Base-by-base conservation (phyloP, 1,140 invertebrate genomes). In the Drosophila nannoptera region DNA sequence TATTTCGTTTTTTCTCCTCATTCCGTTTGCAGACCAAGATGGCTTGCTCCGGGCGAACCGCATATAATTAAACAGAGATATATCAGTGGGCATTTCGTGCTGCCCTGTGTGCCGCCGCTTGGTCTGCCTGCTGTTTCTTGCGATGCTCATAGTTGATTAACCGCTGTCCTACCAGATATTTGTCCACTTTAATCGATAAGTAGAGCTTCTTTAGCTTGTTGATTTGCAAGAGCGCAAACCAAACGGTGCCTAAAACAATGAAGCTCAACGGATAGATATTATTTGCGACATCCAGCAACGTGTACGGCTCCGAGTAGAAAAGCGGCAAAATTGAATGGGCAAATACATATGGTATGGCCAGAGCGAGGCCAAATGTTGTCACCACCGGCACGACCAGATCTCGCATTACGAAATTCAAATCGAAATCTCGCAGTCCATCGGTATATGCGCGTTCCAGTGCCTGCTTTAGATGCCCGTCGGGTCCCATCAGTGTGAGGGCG, bases 151-250 rank as follows among this genome's bases (percentile, higher is more conserved):
- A 99, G 90, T 99, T 99, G 0, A 99, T 97, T 56, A 99, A 92
- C 59, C 97, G 92, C 82, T 97, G 95, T 0, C 98, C 97, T 3
- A 99, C 97, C 29, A 99, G 92, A 91, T 99, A 99, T 91, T 99
- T 99, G 89, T 99, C 98, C 91, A 99, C 99, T 90, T 98, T 98
- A 87, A 99, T 99, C 90, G 99, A 98, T 88, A 99, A 96, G 88
- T 99, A 99, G 0, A 99, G 91, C 80, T 97, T 95, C 77, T 93
- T 94, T 89, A 99, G 97, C 88, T 99, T 98, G 59, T 94, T 93
- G 36, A 98, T 94, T 90, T 93, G 91, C 87, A 96, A 93, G 55
- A 93, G 91, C 48, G 97, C 91, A 49, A 97, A 92, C 45, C 93
- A 92, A 46, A 92, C 90, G 36, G 95, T 90, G 5, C 95, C 86